Evolutionary conservation across 2,797 vertebrate genomes (phyloP).

Genomic region (Muraenolepis orangiensis): DNA sequence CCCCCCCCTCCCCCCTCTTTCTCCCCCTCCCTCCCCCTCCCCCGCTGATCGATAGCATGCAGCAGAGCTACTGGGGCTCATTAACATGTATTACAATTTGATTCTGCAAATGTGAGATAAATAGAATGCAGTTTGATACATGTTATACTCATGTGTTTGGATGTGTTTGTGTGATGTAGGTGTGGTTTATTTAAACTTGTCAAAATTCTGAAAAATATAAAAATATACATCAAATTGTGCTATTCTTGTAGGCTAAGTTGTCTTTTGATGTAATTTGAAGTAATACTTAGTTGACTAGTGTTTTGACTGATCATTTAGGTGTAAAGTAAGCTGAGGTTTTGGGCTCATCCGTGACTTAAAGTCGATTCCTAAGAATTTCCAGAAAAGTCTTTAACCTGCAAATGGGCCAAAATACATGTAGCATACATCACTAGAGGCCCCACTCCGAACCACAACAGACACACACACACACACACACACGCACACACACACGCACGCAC

Average conservation of each 20-base stretch:
- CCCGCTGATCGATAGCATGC: background rate
- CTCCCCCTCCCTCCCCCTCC: background rate
- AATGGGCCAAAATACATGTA: conserved; percentile 70
- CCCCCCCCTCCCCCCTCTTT: background rate
- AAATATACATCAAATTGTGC: background rate
- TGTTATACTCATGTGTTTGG: background rate
- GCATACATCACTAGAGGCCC: conserved; percentile 45
- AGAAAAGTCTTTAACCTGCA: conserved; percentile 76
- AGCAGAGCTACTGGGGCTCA: conserved; percentile 62
- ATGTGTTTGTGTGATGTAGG: background rate
- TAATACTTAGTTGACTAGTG: conserved; percentile 36
- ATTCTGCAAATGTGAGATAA: background rate
- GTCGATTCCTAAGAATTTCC: conserved; percentile 74
- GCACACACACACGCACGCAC: background rate
- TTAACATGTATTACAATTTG: conserved; percentile 61
- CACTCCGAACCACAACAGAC: conserved; percentile 14
- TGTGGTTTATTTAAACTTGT: background rate
- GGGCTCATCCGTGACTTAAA: conserved; percentile 77
- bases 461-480: conserved; percentile 31
- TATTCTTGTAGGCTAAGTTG: background rate
- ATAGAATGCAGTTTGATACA: conserved; percentile 23
- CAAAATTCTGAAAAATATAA: background rate
- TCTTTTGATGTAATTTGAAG: background rate
- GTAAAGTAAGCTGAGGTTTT: conserved; percentile 78
- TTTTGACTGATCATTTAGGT: conserved; percentile 70